These are phyloP conservation scores for Gallinago stenura DNA, from an alignment of 2,797 vertebrate genomes.

Conservation along the genomic window DNA sequence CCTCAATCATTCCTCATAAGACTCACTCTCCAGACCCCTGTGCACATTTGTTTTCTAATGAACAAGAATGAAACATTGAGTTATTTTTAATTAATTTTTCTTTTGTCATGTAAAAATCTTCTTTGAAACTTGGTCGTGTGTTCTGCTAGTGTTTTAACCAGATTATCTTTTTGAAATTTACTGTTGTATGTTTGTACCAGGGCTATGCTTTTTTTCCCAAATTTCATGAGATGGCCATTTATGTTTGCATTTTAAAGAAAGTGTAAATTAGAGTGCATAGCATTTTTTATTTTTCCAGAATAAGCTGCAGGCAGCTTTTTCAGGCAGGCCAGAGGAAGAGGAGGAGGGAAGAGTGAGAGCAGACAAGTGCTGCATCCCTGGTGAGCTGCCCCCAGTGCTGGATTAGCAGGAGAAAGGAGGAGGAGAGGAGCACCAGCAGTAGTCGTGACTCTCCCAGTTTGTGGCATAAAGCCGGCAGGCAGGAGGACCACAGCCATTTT, in stretches of 20 bases:
- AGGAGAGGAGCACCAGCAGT: too few relatives aligned
- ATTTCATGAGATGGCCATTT: background rate
- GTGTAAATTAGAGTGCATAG: background rate
- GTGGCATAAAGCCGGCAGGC: background rate
- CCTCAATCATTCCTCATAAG: too few relatives aligned
- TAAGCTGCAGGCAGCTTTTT: background rate
- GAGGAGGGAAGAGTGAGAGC: background rate
- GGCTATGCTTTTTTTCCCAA: accelerated
- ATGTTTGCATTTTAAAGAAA: background rate
- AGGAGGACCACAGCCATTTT: accelerated
- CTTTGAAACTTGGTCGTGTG: background rate
- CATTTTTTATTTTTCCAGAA: background rate
- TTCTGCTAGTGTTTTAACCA: background rate
- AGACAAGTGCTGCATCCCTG: background rate
- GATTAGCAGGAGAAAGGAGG: background rate
- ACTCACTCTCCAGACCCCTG: background rate
- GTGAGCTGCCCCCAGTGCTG: background rate
- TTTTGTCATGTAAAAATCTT: background rate
- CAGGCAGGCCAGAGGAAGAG: background rate
- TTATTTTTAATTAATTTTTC: background rate
- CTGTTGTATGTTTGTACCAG: background rate
- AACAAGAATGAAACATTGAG: background rate
- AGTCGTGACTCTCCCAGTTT: accelerated
- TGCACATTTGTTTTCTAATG: background rate
- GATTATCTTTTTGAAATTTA: background rate